phyloP scores from a whole-genome alignment of 1,140 invertebrate species.

The Ooceraea biroi region DNA sequence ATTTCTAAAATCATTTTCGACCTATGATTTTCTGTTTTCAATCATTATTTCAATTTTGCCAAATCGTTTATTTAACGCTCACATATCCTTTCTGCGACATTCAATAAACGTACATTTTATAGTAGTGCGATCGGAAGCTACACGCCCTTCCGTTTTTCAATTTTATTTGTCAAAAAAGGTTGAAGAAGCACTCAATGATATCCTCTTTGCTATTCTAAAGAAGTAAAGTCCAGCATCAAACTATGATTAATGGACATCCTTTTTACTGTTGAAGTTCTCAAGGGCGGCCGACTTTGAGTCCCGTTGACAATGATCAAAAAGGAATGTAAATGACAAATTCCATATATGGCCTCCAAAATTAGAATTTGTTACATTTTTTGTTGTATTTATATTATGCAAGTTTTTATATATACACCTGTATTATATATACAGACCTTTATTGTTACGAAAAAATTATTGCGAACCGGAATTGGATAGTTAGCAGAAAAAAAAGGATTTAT shows the following conservation, averaged over 20 bases:
- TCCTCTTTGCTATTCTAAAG: conserved; percentile 5
- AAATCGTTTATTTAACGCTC: conserved; percentile 34
- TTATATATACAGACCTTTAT: conserved; percentile 30
- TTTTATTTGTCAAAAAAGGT: neutral
- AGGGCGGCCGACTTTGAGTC: neutral
- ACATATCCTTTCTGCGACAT: neutral
- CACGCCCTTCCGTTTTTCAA: conserved; percentile 15
- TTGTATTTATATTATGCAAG: conserved; percentile 31
- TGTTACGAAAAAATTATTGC: conserved; percentile 45
- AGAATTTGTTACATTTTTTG: conserved; percentile 31
- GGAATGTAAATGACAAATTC: conserved; percentile 22
- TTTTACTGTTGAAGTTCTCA: conserved; percentile 4
- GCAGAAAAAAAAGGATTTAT: conserved; percentile 26
- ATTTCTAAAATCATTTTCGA: conserved; percentile 24
- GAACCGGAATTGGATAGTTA: conserved; percentile 37
- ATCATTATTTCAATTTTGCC: conserved; percentile 30
- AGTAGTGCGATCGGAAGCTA: neutral
- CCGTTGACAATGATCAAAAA: neutral
- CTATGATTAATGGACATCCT: neutral
- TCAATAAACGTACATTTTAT: conserved; percentile 22
- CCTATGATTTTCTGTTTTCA: conserved; percentile 30
- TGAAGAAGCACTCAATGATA: neutral
- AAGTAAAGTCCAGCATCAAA: neutral
- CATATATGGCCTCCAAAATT: conserved; percentile 32
- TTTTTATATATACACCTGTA: conserved; percentile 40